Evolutionary conservation across 2,888 invertebrate genomes (phyloP), one percentile per base, ranked within the genome.

Genomic region (Hydraecia micacea): DNA sequence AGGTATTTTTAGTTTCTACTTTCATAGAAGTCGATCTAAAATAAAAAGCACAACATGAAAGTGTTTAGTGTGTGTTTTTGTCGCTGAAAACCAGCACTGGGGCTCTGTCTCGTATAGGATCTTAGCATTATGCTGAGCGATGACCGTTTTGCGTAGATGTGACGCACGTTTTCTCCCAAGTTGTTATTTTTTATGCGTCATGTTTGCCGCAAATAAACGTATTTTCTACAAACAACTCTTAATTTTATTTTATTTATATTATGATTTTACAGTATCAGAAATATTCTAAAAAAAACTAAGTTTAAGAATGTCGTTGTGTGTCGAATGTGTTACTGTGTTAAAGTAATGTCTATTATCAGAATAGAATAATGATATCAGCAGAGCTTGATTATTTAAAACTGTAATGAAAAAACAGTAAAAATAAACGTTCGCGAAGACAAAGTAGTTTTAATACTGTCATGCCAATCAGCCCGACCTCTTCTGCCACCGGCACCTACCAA

Each of bases 391-490:
- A 21, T 28, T 7, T 32, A 28, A 11, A 67, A 67, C 6, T 46
- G 5, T 42, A 18, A 42, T 67, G 6, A 21, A 46, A 49, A 46
- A n/a, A 67, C 15, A 7, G 5, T 11, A 28, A 69, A n/a, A 21
- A 60, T 21, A 72, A 72, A 28, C 63, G 21, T 36, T 36, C 6
- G 36, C 36, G 11, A 36, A 49, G 13, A 62, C 52, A 28, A 62
- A 49, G 9, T 70, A 55, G 18, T 60, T 63, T 68, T 58, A 28
- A 83, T 60, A 46, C 15, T 28, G 25, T 36, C 0, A 8, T 49
- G 18, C 21, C 42, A 70, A 76, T 58, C 77, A 62, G 13, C 25
- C 13, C 36, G 39, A 70, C 8, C n/a, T 60, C n/a, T 52, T 67
- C n/a, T 13, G 39, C n/a, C 9, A 28, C n/a, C 9, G 39, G 25